Percentiles rank a stretch among this genome's conserved stretches.
phyloP scores from a whole-genome alignment of 1,140 invertebrate genomes.

The Megathymus violae region DNA sequence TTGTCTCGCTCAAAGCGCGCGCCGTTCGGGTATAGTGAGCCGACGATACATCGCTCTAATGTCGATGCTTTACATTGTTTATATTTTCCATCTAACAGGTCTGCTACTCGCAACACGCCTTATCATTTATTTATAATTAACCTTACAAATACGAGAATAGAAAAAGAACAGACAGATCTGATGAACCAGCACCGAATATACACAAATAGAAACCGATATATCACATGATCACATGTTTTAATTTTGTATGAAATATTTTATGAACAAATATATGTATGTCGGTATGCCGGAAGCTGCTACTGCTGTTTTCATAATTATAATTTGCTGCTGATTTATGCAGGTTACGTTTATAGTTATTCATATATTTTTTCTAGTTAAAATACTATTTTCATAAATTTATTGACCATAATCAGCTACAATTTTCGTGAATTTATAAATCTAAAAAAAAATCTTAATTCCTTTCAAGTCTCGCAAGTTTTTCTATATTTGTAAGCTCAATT shows the following conservation, averaged over 20 bases:
- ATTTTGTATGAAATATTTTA: not conserved
- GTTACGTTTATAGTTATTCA: too few relatives aligned
- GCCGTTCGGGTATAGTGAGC: conserved; percentile 37
- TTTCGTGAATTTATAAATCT: too few relatives aligned
- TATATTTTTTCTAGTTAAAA: too few relatives aligned
- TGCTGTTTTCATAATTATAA: too few relatives aligned
- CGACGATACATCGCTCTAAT: conserved; percentile 38
- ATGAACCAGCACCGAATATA: conserved; percentile 13
- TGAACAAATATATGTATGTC: not conserved
- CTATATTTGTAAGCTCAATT: too few relatives aligned
- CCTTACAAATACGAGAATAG: conserved; percentile 38
- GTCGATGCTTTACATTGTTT: conserved; percentile 42
- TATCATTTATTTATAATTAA: conserved; percentile 39
- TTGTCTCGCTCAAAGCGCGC: conserved; percentile 51
- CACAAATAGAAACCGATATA: too few relatives aligned
- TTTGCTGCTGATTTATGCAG: too few relatives aligned
- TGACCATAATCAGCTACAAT: too few relatives aligned
- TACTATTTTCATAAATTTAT: too few relatives aligned
- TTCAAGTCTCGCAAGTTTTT: too few relatives aligned
- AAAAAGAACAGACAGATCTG: conserved; percentile 16
- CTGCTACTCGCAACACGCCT: conserved; percentile 21
- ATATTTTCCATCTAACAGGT: conserved; percentile 33
- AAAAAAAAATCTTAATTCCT: not conserved
- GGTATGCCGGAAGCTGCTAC: not conserved
- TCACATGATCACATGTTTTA: not conserved